These are phyloP conservation scores for Branchellion lobata DNA, from an alignment of 2,888 invertebrate species.

Conservation along the genomic window DNA sequence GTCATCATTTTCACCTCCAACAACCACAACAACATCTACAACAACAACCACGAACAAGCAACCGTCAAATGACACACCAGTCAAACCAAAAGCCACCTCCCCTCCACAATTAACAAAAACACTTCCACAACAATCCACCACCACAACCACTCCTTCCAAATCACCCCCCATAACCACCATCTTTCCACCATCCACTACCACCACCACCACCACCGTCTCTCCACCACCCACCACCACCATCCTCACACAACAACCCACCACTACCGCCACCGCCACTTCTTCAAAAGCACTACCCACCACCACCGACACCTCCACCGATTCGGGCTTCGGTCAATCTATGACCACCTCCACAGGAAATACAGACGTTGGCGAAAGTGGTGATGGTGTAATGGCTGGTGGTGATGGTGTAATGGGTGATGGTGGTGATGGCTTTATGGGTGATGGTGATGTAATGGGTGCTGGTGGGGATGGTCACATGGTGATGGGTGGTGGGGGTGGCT, in stretches of 20 bases:
- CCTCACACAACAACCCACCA: slow-evolving; percentile 49
- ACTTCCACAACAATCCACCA: too few species aligned
- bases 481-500: neutral
- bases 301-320: slow-evolving; percentile 17
- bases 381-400: neutral
- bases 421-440: neutral
- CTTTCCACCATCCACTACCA: neutral
- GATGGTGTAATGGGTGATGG: slow-evolving; percentile 3
- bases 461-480: neutral
- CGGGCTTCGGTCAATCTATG: slow-evolving; percentile 32
- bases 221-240: neutral
- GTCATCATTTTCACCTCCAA: neutral
- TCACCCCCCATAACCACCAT: too few species aligned
- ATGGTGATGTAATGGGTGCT: neutral
- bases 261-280: slow-evolving; percentile 57
- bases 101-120: too few species aligned
- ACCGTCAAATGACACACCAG: neutral
- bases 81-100: too few species aligned
- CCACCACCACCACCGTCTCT: neutral
- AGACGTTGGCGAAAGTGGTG: neutral
- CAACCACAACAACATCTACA: neutral
- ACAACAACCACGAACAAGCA: neutral
- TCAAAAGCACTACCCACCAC: slow-evolving; percentile 56
- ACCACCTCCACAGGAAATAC: neutral
- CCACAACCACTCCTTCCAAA: too few species aligned